Evolutionary conservation across 2,888 invertebrate genomes (phyloP).

Genomic region (Hyppa rectilinea): DNA sequence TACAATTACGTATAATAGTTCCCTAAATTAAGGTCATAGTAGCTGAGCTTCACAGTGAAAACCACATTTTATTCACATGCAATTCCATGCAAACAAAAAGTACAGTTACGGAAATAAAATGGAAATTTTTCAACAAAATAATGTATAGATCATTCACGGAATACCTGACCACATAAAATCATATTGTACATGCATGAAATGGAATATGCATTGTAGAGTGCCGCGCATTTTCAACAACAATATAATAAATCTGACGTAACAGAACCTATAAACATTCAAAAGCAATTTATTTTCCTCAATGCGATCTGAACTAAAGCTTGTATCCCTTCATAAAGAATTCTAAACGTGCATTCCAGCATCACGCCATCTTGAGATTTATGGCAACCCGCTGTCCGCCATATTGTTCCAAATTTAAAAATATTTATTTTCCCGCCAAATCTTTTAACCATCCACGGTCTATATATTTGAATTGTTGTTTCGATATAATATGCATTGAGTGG

Average conservation of each 20-base stretch:
- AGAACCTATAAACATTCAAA: slow-evolving; percentile 71
- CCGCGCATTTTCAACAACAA: slow-evolving; percentile 50
- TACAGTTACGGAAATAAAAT: slow-evolving; percentile 6
- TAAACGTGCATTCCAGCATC: slow-evolving; percentile 86
- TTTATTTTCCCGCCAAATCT: slow-evolving; percentile 80
- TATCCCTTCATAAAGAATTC: slow-evolving; percentile 88
- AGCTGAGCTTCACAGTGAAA: slow-evolving; percentile 7
- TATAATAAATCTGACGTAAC: slow-evolving; percentile 64
- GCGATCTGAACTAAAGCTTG: slow-evolving; percentile 76
- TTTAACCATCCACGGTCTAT: slow-evolving; percentile 68
- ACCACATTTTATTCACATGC: slow-evolving; percentile 1
- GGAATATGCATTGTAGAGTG: slow-evolving; percentile 55
- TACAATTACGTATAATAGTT: slow-evolving; percentile 39
- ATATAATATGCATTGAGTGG: slow-evolving; percentile 75
- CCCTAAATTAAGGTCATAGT: slow-evolving; percentile 24
- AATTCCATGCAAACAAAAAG: slow-evolving; percentile 21
- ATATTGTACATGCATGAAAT: slow-evolving; percentile 52
- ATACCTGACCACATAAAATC: slow-evolving; percentile 50
- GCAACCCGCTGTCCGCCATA: slow-evolving; percentile 87
- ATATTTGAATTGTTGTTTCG: slow-evolving; percentile 71
- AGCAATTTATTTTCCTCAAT: slow-evolving; percentile 78
- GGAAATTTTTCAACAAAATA: slow-evolving; percentile 22
- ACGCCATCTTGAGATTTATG: slow-evolving; percentile 89
- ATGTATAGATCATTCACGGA: slow-evolving; percentile 38
- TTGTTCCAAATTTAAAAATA: slow-evolving; percentile 89